These are phyloP conservation scores for Excalfactoria chinensis DNA, from an alignment of 2,113 vertebrate species.

Conservation along the genomic window DNA sequence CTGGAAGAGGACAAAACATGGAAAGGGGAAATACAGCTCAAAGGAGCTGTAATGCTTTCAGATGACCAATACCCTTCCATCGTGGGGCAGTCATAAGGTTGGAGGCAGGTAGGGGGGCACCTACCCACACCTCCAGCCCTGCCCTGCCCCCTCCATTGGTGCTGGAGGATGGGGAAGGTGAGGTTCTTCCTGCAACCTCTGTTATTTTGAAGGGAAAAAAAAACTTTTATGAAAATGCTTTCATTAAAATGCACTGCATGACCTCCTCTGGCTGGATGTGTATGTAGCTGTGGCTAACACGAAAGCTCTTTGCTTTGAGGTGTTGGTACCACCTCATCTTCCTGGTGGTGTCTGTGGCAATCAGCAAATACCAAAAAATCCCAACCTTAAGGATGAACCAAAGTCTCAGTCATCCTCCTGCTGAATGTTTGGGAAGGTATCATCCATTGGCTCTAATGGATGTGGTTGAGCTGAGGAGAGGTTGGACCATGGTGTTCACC, in stretches of 20 bases:
- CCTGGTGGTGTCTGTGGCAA: background rate
- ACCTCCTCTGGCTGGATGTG: fast-evolving
- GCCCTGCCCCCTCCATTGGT: background rate
- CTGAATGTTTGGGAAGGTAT: background rate
- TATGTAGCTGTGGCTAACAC: background rate
- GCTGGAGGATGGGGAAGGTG: background rate
- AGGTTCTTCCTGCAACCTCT: background rate
- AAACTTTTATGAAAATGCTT: background rate
- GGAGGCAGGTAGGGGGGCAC: too few relatives aligned
- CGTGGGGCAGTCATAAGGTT: background rate
- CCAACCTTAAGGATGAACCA: background rate
- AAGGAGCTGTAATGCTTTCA: background rate
- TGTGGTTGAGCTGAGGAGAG: background rate
- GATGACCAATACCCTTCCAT: too few relatives aligned
- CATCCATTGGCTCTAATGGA: background rate
- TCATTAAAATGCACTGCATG: background rate
- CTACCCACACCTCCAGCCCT: background rate
- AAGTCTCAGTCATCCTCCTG: background rate
- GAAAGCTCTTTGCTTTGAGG: background rate
- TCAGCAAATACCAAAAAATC: too few relatives aligned
- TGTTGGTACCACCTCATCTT: background rate
- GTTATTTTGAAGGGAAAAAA: background rate
- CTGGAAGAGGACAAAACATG: background rate
- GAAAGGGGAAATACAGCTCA: background rate
- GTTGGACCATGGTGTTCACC: too few relatives aligned